Base-by-base conservation (phyloP, 2,888 invertebrate species). In the Pammene fasciana region DNA sequence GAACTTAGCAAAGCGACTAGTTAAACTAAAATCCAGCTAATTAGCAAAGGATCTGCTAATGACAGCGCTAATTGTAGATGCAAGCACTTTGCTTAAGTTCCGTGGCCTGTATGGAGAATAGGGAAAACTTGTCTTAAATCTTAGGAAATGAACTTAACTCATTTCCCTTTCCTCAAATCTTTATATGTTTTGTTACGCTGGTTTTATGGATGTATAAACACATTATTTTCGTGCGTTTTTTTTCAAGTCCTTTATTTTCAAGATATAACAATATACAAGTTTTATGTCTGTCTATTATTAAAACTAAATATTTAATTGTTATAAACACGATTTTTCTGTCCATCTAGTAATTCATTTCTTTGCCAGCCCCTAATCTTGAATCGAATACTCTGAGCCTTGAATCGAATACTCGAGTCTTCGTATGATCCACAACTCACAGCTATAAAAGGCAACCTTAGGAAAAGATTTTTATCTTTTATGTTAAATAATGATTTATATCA, bases 1-100 rank as follows among this genome's bases (percentile, higher is more conserved):
- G 64, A 43, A 65, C 13, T 64, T 57, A 50, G 57, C 50, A 26
- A 36, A 65, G 57, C 65, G 54, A 45, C 52, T 59, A 65, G 64
- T 68, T 65, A 41, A 65, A 59, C 57, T 68, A 68, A 16, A 52
- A 65, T 65, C 38, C 14, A 7, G 45, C 54, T 65, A 68, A 59
- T 68, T 65, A 65, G 64, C 68, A 65, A 59, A 59, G 68, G 65
- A 59, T 59, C 68, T 65, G 68, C 59, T 68, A 68, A 68, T 65
- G 65, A 65, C 64, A 65, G 52, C 38, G 36, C 38, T 68, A 68
- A 68, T 59, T 65, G 64, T 59, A 52, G 65, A 54, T 68, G 68
- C 68, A 68, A 52, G 57, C 57, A 65, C 57, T 68, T 65, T 38
- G 68, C 59, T 56, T 18, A 57, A 52, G 59, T 54, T 59, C 59